A percentile compares a stretch with the other conserved stretches of the same genome.
Conservation (phyloP, 1,140 invertebrate species). For the Neuroterus valhalla region DNA sequence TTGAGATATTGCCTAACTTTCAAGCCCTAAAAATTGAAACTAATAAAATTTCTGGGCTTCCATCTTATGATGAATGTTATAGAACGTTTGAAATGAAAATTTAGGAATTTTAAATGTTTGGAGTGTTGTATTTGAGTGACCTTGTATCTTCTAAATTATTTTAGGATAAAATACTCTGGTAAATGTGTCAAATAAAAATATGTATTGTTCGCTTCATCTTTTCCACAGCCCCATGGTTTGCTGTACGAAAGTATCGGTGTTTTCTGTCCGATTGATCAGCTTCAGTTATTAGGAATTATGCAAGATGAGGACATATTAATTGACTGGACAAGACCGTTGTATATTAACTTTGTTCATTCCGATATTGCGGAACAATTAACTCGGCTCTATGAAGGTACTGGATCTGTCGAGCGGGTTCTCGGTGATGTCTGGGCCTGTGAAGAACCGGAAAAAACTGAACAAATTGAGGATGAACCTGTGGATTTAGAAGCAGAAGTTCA, state of each 20-base stretch:
- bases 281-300: constrained; percentile 82
- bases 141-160: background rate
- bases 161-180: background rate
- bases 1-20: no score
- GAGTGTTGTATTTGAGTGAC: no score
- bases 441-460: constrained; percentile 66
- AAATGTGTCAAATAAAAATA: background rate
- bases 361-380: constrained; percentile 84
- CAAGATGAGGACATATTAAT: constrained; percentile 84
- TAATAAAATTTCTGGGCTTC: background rate
- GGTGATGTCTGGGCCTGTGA: constrained; percentile 86
- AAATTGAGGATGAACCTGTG: constrained; percentile 41
- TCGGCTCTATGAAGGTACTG: constrained; percentile 78
- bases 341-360: constrained; percentile 88
- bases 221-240: constrained; percentile 82
- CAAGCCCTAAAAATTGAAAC: no score
- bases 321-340: constrained; percentile 85
- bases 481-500: constrained; percentile 56
- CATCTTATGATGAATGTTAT: no score
- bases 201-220: background rate
- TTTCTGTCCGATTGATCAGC: constrained; percentile 84
- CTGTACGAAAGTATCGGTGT: constrained; percentile 88
- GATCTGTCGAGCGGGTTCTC: constrained; percentile 82
- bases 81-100: no score
- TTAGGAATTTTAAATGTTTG: no score